phyloP scores from a whole-genome alignment of 1,140 invertebrate genomes.

The Anoplolepis gracilipes region DNA sequence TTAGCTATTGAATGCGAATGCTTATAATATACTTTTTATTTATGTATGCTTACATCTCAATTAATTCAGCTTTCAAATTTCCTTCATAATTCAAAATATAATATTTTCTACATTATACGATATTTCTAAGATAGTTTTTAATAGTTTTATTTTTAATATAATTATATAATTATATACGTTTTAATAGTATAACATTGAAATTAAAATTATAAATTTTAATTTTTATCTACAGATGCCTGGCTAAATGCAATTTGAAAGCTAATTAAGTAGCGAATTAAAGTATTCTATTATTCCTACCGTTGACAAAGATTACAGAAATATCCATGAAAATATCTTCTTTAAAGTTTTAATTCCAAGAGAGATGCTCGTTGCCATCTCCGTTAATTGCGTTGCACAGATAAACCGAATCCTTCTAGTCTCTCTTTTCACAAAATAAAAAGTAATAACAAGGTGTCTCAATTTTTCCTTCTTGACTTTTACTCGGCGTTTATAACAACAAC shows the following conservation, averaged over 20 bases:
- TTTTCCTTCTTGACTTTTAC: not conserved
- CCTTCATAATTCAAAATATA: not conserved
- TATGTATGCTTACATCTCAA: not conserved
- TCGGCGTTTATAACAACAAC: not conserved
- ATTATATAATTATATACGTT: not conserved
- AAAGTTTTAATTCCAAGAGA: slow-evolving; percentile 48
- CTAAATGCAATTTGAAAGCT: not conserved
- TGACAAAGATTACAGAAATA: slow-evolving; percentile 55
- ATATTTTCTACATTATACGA: not conserved
- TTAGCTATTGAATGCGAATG: slow-evolving; percentile 1
- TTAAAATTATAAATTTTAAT: not conserved
- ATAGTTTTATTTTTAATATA: not conserved
- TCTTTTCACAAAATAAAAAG: slow-evolving; percentile 54
- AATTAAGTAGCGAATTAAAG: slow-evolving; percentile 39
- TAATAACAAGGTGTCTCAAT: not conserved
- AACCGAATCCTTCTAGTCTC: slow-evolving; percentile 43
- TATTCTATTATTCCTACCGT: not conserved
- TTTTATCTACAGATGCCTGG: not conserved
- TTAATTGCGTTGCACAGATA: slow-evolving; percentile 47
- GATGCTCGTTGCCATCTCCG: slow-evolving; percentile 16
- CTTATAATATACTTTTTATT: not conserved
- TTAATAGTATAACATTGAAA: not conserved
- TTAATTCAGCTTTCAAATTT: not conserved
- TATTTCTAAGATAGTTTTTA: not conserved
- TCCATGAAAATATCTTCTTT: slow-evolving; percentile 37